Conservation (phyloP, 2,797 vertebrate genomes). For the Lerista edwardsae region DNA sequence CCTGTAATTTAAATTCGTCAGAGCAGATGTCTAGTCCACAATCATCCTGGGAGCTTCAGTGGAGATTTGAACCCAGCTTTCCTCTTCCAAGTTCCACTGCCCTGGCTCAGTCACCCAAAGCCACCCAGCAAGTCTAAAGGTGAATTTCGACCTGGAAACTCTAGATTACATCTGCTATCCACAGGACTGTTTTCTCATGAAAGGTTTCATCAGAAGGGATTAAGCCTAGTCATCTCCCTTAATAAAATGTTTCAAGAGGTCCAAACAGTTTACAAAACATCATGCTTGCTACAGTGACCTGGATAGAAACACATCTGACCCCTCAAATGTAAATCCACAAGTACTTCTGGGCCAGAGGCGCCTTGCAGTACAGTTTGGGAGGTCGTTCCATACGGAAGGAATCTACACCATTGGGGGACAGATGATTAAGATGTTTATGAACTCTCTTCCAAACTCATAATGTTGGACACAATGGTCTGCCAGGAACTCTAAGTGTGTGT, state of each 20-base stretch:
- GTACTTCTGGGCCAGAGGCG: conserved; percentile 32
- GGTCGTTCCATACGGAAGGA: conserved; percentile 40
- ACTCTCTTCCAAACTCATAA: conserved; percentile 37
- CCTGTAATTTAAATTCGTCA: not conserved
- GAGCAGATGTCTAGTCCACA: no score
- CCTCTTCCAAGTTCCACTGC: not conserved
- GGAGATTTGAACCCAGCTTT: not conserved
- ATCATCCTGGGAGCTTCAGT: not conserved
- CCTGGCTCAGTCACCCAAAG: not conserved
- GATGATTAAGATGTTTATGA: conserved; percentile 49
- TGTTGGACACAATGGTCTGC: conserved; percentile 30
- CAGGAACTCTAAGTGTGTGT: conserved; percentile 40
- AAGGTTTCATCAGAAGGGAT: conserved; percentile 9
- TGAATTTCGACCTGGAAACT: not conserved
- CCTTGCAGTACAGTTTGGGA: conserved; percentile 31
- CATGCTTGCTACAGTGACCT: not conserved
- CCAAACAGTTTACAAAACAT: conserved; percentile 47
- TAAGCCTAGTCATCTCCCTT: conserved; percentile 35
- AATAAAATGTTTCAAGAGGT: conserved; percentile 37
- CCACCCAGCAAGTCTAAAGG: conserved; percentile 22
- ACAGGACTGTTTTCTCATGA: not conserved
- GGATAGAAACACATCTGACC: conserved; percentile 37
- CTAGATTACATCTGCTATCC: not conserved
- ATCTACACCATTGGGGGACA: conserved; percentile 17
- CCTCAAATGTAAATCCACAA: conserved; percentile 10